Evolutionary conservation across 2,888 invertebrate species (phyloP), one percentile per base, ranked within the genome.

Genomic region (Mimas tiliae): DNA sequence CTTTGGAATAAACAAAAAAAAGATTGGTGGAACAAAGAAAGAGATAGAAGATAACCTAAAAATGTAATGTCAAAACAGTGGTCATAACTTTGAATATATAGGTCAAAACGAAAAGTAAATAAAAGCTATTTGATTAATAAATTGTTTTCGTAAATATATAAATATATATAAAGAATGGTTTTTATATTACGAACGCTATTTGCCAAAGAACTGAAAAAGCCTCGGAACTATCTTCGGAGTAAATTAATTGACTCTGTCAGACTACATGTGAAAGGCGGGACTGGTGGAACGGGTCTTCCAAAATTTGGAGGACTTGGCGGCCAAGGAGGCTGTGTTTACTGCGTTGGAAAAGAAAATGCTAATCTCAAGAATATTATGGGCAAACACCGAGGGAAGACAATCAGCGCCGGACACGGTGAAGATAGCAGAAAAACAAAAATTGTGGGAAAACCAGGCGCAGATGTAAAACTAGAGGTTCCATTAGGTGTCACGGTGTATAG

Each of bases 241-340:
- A 90, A 94, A 71, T 98, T 98, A 82, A 84, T 98, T 50, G 99
- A 99, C 87, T 95, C 96, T 0, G 90, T 99, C 33, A 94, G 97
- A 71, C 84, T 99, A 50, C 95, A 95, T 78, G 97, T 98, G 0
- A 95, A 95, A 83, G 98, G 96, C 2, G 99, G 99, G 2, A 92
- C 95, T 33, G 99, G 99, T 11, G 95, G 95, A 0, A 94, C 95
- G 69, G 95, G 95, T 0, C 89, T 96, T 21, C 96, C 96, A 1
- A 96, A 96, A 80, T 98, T 95, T 87, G 98, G 98, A 1, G 99
- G 98, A 0, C 88, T 97, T 12, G 99, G 99, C 11, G 99, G 99
- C 0, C 96, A 96, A 85, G 99, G 99, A 51, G 99, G 99, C 1
- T 95, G 97, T 87, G 96, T 99, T 2, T 95, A 95, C 77, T 94